Evolutionary conservation across 2,888 invertebrate genomes (phyloP).

Genomic region (Leucoma salicis): DNA sequence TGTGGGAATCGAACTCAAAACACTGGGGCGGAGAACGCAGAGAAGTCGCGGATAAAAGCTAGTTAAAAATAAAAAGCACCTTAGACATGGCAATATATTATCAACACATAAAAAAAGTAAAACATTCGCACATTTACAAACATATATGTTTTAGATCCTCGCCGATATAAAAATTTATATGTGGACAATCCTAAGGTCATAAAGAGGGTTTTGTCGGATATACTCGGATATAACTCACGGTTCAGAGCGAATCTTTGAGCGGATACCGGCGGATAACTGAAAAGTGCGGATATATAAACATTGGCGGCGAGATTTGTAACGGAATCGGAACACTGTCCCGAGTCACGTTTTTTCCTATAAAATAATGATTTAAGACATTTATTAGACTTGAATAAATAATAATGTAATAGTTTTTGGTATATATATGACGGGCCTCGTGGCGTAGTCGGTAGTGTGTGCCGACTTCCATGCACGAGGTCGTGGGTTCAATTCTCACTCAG

Average conservation of each 20-base stretch:
- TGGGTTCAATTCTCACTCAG: no score
- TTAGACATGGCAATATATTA: no score
- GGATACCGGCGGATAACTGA: slow-evolving; percentile 30
- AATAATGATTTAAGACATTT: background rate
- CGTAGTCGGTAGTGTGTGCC: no score
- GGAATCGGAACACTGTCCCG: slow-evolving; percentile 16
- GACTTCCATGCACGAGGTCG: no score
- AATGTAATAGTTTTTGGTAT: no score
- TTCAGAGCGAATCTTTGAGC: slow-evolving; percentile 34
- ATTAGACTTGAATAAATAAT: no score
- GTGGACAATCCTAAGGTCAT: slow-evolving; percentile 52
- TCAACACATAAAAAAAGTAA: slow-evolving; percentile 42
- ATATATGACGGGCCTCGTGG: no score
- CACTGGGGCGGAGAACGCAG: no score
- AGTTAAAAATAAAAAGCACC: no score
- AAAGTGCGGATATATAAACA: slow-evolving; percentile 28
- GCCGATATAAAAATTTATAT: slow-evolving; percentile 69
- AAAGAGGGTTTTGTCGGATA: slow-evolving; percentile 54
- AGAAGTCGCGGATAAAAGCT: no score
- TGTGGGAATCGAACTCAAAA: no score
- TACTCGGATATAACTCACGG: slow-evolving; percentile 40
- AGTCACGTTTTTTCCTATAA: background rate
- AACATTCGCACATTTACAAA: slow-evolving; percentile 26
- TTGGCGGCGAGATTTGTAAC: slow-evolving; percentile 33
- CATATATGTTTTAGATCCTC: slow-evolving; percentile 51